These are phyloP conservation scores for Platycnemis pennipes DNA, from an alignment of 2,888 invertebrate species.

Conservation along the genomic window DNA sequence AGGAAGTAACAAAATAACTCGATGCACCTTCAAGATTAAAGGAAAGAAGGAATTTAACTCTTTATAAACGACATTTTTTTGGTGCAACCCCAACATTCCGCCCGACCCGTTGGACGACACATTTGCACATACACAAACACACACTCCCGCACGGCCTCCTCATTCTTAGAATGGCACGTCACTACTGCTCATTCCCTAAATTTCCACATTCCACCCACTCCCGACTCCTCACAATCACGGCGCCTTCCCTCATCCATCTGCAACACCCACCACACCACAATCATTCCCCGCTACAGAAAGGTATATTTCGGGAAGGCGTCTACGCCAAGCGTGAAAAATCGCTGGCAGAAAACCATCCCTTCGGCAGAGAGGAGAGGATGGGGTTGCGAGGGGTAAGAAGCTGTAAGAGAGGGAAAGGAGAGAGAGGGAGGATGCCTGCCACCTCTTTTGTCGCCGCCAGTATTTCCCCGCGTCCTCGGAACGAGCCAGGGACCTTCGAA, in stretches of 20 bases:
- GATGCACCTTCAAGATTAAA: not conserved
- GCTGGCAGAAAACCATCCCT: slow-evolving; percentile 62
- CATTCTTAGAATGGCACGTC: too few relatives aligned
- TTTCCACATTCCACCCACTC: not conserved
- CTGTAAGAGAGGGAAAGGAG: not conserved
- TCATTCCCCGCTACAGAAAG: not conserved
- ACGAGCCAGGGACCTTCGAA: not conserved
- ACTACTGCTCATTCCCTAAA: not conserved
- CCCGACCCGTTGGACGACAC: too few relatives aligned
- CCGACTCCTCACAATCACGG: not conserved
- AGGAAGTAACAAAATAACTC: not conserved
- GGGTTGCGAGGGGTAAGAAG: too few relatives aligned
- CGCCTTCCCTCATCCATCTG: not conserved
- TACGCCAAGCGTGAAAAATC: slow-evolving; percentile 60
- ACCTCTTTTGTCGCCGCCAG: slow-evolving; percentile 53
- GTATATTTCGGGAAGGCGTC: slow-evolving; percentile 62
- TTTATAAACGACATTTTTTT: not conserved
- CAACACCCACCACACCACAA: slow-evolving; percentile 15
- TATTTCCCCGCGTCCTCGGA: not conserved
- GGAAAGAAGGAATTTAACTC: not conserved
- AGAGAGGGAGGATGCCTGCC: not conserved
- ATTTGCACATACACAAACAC: too few relatives aligned
- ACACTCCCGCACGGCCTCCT: too few relatives aligned
- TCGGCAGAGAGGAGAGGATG: not conserved
- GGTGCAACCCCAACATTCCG: too few relatives aligned